Base-by-base conservation (phyloP, 2,888 invertebrate species). In the Crocallis elinguaria region DNA sequence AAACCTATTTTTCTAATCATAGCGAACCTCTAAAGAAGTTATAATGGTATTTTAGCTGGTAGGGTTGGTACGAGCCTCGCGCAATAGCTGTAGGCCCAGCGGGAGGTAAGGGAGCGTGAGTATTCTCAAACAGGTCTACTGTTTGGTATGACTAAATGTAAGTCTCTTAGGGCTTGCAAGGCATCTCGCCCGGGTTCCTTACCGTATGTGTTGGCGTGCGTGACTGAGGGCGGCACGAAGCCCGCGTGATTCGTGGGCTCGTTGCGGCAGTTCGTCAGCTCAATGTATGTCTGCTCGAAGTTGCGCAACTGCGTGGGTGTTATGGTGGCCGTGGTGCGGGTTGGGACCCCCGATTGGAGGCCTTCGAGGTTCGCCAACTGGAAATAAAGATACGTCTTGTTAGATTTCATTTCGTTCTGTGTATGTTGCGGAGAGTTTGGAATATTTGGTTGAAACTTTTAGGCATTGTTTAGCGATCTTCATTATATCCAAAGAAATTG, bases 291-390 rank as follows among this genome's bases (percentile, higher is more conserved):
- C 85, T 98, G 97, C 91, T 98, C 98, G 87, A 98, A 97, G 92
- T 94, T 95, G 75, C 97, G 95, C 81, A 98, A 92, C 71, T 98
- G 98, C 37, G 98, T 98, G 61, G 98, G 98, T 66, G 98, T 98
- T 73, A 98, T 93, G 77, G 97, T 98, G 64, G 98, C 96, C 77
- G 98, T 98, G 64, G 98, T 98, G 84, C 96, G 94, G 55, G 98
- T 98, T 46, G 97, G 97, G 75, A 98, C 97, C 77, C 97, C 97
- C 83, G 96, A 96, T 87, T 96, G 96, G 84, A 96, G 93, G 76
- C 96, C 96, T 92, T 97, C 96, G 85, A 96, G 92, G 83, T 95
- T 94, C 71, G 95, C 95, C 93, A 96, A 94, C 96, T 97, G 93
- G 9, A 94, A 94, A 66, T 5, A 73, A 68, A 64, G 73, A 67